Base-by-base conservation (phyloP, 2,888 invertebrate species). In the Carpatolechia fugitivella region DNA sequence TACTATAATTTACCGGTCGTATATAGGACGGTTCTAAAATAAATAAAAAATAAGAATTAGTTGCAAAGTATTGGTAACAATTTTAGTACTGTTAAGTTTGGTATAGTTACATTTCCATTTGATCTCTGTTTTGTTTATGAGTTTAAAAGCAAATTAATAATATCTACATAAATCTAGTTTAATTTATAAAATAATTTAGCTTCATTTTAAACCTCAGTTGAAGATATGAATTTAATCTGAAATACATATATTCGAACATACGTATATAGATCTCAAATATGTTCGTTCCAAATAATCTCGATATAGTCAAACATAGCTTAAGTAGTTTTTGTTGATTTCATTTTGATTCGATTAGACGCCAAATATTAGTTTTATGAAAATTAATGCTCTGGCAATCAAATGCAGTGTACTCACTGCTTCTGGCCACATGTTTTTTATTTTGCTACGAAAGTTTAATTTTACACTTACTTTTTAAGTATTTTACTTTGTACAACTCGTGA, bases 71-170 rank as follows among this genome's bases (percentile, higher is more conserved):
- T 65, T 67, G 60, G 66, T 54, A 63, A 65, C 66, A 63, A 64
- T 72, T n/a, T 77, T 66, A 76, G 78, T 67, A 60, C 77, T 86
- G 88, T 89, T 90, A 88, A 84, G 87, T 90, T 76, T 72, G 56
- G 66, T 65, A 63, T 72, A 82, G 75, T 78, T 72, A 82, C 74
- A 80, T 78, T 85, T 87, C 76, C 82, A 83, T 82, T 83, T 88
- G 89, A 89, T 89, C 89, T 89, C 89, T 72, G 76, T 81, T 68
- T 81, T 80, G 80, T 85, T 86, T 86, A 76, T 80, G 74, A 75
- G 77, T 83, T 82, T 79, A 78, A 78, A 77, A 75, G 74, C 75
- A 76, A 64, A 66, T 76, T 70, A 76, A 69, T 73, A 72, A 62
- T 63, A 61, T 6, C 24, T 24, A 24, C 18, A 10, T 16, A 1